Conservation (phyloP, 37 sponge, comb jelly and placozoan species). For the Diacarnus erythraeanus region DNA sequence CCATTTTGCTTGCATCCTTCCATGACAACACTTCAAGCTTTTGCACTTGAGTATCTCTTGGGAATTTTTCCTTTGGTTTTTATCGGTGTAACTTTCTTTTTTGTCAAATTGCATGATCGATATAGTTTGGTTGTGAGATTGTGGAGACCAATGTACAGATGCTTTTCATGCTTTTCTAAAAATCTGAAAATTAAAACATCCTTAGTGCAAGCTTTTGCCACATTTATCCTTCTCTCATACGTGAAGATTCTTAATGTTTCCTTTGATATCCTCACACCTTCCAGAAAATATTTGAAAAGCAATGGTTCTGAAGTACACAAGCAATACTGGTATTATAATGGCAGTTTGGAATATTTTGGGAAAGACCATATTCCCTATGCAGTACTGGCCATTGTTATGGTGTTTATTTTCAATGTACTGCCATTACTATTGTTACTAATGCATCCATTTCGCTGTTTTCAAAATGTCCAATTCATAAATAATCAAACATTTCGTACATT, state of each 20-base stretch:
- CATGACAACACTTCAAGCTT: neutral
- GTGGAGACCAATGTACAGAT: slow-evolving; percentile 12
- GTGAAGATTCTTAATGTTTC: slow-evolving; percentile 12
- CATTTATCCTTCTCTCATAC: slow-evolving; percentile 12
- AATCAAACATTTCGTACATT: slow-evolving; percentile 15
- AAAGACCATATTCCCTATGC: slow-evolving; percentile 2
- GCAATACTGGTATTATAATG: neutral
- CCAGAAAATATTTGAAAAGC: neutral
- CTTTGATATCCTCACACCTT: neutral
- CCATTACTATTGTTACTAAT: slow-evolving; percentile 44
- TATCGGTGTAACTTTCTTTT: neutral
- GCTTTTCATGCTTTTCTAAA: neutral
- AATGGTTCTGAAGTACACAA: neutral
- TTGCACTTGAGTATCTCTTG: slow-evolving; percentile 1
- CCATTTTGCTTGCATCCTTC: slow-evolving; percentile 21
- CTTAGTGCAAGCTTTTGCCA: slow-evolving; percentile 2
- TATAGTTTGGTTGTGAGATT: neutral
- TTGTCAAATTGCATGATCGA: slow-evolving; percentile 17
- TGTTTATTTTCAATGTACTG: slow-evolving; percentile 19
- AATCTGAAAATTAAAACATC: neutral
- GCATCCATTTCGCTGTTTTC: slow-evolving; percentile 17
- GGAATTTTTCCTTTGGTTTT: slow-evolving; percentile 5
- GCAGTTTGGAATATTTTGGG: neutral
- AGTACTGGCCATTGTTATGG: slow-evolving; percentile 14
- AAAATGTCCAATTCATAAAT: neutral